A percentile compares a stretch with the other conserved stretches of the same genome.
Conservation (phyloP, 2,113 vertebrate genomes). For the Cottus gobio region DNA sequence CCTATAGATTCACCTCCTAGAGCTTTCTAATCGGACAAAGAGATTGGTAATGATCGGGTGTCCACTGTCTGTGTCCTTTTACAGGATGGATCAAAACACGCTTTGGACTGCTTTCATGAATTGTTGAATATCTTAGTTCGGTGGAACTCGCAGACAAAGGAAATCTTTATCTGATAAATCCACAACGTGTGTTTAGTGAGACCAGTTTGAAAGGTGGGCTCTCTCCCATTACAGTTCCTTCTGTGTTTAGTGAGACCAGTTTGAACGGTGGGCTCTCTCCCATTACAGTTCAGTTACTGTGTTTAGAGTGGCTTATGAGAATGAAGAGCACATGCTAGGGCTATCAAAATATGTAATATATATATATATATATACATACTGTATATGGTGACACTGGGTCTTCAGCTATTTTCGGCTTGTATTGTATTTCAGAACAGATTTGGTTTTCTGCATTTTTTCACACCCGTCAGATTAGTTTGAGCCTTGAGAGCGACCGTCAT, state of each 20-base stretch:
- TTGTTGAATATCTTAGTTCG: not conserved
- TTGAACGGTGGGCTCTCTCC: not conserved
- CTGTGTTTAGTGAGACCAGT: not conserved
- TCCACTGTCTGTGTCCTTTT: conserved; percentile 9
- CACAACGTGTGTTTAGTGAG: not conserved
- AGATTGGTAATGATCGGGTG: conserved; percentile 10
- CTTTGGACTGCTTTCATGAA: not conserved
- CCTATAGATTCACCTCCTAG: conserved; percentile 33
- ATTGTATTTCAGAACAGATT: too few species aligned
- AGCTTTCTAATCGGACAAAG: conserved; percentile 42
- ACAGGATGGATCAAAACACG: conserved; percentile 19
- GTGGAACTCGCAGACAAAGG: not conserved
- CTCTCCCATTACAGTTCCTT: not conserved
- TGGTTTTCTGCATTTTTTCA: too few species aligned
- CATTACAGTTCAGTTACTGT: not conserved
- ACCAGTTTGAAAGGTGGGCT: not conserved
- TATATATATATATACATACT: too few species aligned
- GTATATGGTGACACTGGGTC: too few species aligned
- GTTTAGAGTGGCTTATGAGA: not conserved
- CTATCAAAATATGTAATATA: too few species aligned
- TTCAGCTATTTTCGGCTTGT: too few species aligned
- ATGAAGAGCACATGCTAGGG: not conserved
- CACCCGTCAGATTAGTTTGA: too few species aligned
- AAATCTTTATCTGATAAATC: not conserved
- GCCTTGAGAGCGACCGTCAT: too few species aligned